Evolutionary conservation across 2,113 vertebrate species (phyloP), one percentile per base, ranked within the genome.

Genomic region (Triplophysa tibetana): DNA sequence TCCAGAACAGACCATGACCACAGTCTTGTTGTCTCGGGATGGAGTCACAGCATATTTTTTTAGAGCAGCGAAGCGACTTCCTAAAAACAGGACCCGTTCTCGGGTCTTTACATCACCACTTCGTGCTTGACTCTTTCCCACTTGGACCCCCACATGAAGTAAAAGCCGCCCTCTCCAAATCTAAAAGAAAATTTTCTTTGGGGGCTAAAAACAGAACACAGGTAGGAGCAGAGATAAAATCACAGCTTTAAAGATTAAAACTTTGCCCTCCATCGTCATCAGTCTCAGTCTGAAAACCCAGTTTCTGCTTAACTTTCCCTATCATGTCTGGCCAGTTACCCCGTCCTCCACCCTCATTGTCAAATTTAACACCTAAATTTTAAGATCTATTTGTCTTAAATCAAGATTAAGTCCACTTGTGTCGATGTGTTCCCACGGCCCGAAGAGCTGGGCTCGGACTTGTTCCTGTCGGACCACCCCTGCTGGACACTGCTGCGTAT

Each of bases 181-280:
- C 62, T 64, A 61, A 14, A 16, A 81, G 13, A 24, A 69, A 84
- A 1, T n/a, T 0, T 4, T 0, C 19, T 63, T 14, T 75, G 41
- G 21, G 79, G 58, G 38, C 33, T 70, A 77, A 84, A 81, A 75
- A 79, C 70, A 67, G 70, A 69, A 23, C 77, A 54, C 0, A 80
- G n/a, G n/a, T 64, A 70, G 78, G 43, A 83, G 1, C 58, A 70
- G 17, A 0, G 82, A 72, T 70, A 72, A 65, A 76, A 83, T 76
- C 10, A 83, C 65, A 0, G 56, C 58, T 69, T 84, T 83, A 3
- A 78, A 48, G 4, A 84, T 75, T 73, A 81, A 81, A 78, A 81
- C 29, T 11, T 84, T 80, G 0, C 73, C 82, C 8, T 66, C 78
- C 33, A 83, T 3, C 6, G n/a, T 3, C 24, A 29, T 2, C 26